A percentile compares a stretch with the other conserved stretches of the same genome.
Conservation (phyloP, 2,113 vertebrate species). For the Tamias sibiricus region DNA sequence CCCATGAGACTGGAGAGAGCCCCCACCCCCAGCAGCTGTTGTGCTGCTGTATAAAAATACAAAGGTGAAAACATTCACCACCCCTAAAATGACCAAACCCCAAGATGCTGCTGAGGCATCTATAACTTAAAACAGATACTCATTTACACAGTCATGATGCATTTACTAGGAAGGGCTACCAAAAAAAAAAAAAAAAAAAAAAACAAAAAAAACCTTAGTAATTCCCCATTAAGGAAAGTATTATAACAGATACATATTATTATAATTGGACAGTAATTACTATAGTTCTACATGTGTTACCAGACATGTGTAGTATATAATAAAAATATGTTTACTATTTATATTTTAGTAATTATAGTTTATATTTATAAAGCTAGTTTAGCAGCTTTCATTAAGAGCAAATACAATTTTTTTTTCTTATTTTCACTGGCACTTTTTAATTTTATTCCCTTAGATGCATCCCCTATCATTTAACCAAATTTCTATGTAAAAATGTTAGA, state of each 20-base stretch:
- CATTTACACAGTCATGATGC: neutral
- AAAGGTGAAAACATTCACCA: neutral
- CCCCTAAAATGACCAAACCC: neutral
- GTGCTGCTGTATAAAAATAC: neutral
- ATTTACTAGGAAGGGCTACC: neutral
- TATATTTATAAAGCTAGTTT: conserved; percentile 11
- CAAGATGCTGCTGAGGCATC: neutral
- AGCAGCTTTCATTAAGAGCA: neutral
- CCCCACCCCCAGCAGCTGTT: neutral
- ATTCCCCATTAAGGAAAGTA: neutral
- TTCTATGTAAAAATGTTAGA: conserved; percentile 33
- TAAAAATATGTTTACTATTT: conserved; percentile 8
- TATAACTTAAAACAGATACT: neutral
- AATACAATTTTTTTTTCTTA: neutral
- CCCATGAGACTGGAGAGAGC: fast-evolving
- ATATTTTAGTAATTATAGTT: neutral
- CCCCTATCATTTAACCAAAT: neutral
- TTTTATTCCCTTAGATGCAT: neutral
- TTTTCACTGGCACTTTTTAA: conserved; percentile 16
- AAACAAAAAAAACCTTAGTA: too few relatives aligned
- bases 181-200: neutral
- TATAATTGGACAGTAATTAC: neutral
- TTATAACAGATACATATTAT: neutral
- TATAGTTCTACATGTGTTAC: neutral
- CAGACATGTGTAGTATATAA: neutral